Base-by-base conservation (phyloP, 2,113 vertebrate genomes). In the Ceyx melanurus region DNA sequence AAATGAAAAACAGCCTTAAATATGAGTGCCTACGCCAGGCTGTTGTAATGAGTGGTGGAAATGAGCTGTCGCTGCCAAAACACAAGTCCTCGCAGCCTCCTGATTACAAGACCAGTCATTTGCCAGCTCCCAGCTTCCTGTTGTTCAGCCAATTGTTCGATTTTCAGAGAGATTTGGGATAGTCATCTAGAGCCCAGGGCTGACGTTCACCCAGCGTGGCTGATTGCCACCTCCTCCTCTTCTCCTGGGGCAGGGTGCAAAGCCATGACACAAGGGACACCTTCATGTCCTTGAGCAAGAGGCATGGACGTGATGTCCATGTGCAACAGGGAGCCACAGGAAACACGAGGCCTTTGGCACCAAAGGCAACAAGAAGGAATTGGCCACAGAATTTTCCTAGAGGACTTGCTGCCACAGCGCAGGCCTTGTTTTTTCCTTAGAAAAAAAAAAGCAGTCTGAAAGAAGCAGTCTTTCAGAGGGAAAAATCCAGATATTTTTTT, bases 61-160 rank as follows among this genome's bases (percentile, higher is more conserved):
- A 93, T 91, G 43, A 82, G 87, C 64, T 87, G n/a, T 86, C 75
- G 60, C 72, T 91, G 89, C 94, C 92, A 96, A 93, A 96, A 77
- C 23, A 21, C 29, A 45, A 9, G 68, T 91, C 83, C 78, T 96
- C 57, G 88, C 72, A 75, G 16, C 66, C 54, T 95, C 77, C 88
- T 74, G 75, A 95, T 81, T 94, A 40, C 50, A 81, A 78, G 53
- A 85, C 73, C 28, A 15, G 89, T 60, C 74, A 95, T 95, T 95
- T 90, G 90, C 88, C 91, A 93, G 95, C 57, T 95, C 76, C 90
- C 1, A 6, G 3, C 86, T 93, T 94, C 96, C 94, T 94, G 89
- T 94, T 85, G 77, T 92, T 94, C 97, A 96, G 79, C 71, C 58
- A 93, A 45, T 93, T 92, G 70, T 86, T 94, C 66, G 73, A 71